Conservation (phyloP, 37 sponge, comb jelly and placozoan species). For the Haliclona indistincta region DNA sequence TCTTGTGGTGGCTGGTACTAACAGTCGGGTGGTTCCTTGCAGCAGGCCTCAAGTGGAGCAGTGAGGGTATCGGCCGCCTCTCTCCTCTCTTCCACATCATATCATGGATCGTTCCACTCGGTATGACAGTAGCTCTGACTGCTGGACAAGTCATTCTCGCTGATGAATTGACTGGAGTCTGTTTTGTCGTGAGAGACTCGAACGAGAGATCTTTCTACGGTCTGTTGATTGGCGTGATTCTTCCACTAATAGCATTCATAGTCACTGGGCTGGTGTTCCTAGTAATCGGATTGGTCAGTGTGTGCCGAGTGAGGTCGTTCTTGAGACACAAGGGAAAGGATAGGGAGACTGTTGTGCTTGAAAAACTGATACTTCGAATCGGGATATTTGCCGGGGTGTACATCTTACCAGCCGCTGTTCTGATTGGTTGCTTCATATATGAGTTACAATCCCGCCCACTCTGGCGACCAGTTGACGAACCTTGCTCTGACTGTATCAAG, state of each 20-base stretch:
- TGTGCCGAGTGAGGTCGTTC: constrained; percentile 45
- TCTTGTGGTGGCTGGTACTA: constrained; percentile 89
- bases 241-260: constrained; percentile 60
- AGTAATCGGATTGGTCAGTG: constrained; percentile 55
- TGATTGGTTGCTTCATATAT: constrained; percentile 75
- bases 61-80: constrained; percentile 73
- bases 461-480: constrained; percentile 36
- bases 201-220: constrained; percentile 30
- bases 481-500: constrained; percentile 15
- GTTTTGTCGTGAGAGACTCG: constrained; percentile 63
- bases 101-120: constrained; percentile 78
- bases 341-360: constrained; percentile 57
- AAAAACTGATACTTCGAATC: constrained; percentile 88
- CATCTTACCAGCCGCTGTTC: constrained; percentile 77
- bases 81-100: constrained; percentile 73
- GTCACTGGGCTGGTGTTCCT: constrained; percentile 49
- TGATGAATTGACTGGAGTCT: constrained; percentile 77
- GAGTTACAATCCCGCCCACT: constrained; percentile 46
- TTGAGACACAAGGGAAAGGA: constrained; percentile 50
- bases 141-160: constrained; percentile 55
- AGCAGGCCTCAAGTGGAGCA: constrained; percentile 84
- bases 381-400: constrained; percentile 86
- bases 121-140: constrained; percentile 59
- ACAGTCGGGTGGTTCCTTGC: constrained; percentile 89
- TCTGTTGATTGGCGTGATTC: constrained; percentile 68